phyloP scores from a whole-genome alignment of 2,888 invertebrate species.

The Flexamia atlantica region DNA sequence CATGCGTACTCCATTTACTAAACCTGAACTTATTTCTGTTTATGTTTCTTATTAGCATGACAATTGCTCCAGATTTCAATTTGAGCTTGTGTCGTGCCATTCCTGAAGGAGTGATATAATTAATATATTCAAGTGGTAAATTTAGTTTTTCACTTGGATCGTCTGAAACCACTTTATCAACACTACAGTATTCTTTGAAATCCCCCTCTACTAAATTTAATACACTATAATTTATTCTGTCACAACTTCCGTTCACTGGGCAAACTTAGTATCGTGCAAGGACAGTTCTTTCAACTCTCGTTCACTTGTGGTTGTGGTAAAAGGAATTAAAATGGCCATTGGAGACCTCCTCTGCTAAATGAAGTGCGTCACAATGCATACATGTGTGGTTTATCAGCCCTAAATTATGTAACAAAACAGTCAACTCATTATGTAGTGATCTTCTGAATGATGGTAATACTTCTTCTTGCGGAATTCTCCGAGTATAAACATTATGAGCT shows the following conservation, averaged over 20 bases:
- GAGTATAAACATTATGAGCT: neutral
- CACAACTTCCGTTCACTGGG: neutral
- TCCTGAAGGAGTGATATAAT: conserved; percentile 20
- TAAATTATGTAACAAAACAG: neutral
- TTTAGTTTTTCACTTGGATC: neutral
- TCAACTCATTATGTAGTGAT: neutral
- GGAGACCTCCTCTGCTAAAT: conserved; percentile 33
- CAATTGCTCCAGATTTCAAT: conserved; percentile 6
- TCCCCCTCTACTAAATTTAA: neutral
- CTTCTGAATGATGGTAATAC: neutral
- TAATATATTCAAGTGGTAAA: neutral
- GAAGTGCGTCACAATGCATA: conserved; percentile 52
- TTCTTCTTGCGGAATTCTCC: neutral
- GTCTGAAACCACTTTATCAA: neutral
- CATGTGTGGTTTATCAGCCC: neutral
- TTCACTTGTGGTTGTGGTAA: conserved; percentile 58
- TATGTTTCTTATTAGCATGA: conserved; percentile 9
- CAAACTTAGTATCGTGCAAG: too few species aligned
- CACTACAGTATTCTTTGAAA: neutral
- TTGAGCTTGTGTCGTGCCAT: neutral
- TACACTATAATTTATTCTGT: neutral
- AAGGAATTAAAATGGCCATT: conserved; percentile 26
- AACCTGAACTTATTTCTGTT: neutral
- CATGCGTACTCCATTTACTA: conserved; percentile 17
- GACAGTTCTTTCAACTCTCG: conserved; percentile 32